phyloP scores from a whole-genome alignment of 2,113 vertebrate genomes.

The Aix galericulata region DNA sequence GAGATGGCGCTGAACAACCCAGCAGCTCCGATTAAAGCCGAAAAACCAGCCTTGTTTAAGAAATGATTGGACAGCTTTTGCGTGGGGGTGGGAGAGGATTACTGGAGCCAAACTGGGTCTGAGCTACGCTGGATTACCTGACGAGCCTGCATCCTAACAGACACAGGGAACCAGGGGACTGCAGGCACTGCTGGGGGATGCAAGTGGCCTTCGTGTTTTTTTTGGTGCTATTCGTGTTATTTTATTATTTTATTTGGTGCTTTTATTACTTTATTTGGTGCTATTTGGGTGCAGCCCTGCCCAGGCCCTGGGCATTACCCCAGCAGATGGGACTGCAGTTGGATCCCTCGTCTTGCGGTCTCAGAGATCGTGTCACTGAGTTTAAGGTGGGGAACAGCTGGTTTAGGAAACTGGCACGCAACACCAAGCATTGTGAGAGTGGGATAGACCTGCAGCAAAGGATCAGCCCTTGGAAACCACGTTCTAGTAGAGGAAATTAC shows the following conservation, averaged over 20 bases:
- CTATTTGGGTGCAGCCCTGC: not conserved
- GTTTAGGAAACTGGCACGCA: not conserved
- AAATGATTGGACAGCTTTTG: constrained; percentile 21
- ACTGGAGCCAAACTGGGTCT: constrained; percentile 30
- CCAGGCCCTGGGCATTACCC: no score
- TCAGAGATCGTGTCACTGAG: accelerated
- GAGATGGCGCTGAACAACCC: not conserved
- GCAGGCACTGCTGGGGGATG: not conserved
- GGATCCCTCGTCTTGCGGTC: not conserved
- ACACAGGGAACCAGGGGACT: not conserved
- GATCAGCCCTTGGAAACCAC: not conserved
- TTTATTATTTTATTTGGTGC: no score
- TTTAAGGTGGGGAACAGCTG: not conserved
- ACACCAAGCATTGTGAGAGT: accelerated
- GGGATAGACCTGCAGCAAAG: not conserved
- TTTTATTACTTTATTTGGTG: no score
- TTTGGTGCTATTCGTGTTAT: not conserved
- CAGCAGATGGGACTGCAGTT: not conserved
- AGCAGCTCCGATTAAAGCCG: constrained; percentile 6
- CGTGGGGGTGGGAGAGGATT: constrained; percentile 54
- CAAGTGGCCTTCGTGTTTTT: accelerated
- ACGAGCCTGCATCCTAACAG: not conserved
- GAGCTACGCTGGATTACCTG: constrained; percentile 38
- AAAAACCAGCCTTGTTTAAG: not conserved
- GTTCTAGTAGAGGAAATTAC: not conserved